Evolutionary conservation across 2,888 invertebrate genomes (phyloP).

Genomic region (Cephus pulcher): DNA sequence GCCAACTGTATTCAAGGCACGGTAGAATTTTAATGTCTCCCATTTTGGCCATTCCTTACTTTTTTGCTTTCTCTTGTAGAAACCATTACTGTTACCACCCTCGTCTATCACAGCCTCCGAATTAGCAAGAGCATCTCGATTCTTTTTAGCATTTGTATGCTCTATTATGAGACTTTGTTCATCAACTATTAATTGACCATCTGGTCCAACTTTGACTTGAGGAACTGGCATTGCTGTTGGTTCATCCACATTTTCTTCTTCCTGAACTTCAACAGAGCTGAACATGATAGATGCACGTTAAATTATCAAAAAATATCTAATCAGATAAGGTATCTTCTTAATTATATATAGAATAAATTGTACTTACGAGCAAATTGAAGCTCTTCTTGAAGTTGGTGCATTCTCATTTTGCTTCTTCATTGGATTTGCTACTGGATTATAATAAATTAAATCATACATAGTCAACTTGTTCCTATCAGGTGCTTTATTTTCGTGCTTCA

Average conservation of each 20-base stretch:
- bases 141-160: constrained; percentile 74
- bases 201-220: constrained; percentile 86
- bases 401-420: constrained; percentile 67
- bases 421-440: constrained; percentile 85
- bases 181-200: constrained; percentile 87
- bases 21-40: constrained; percentile 92
- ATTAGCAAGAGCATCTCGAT: constrained; percentile 74
- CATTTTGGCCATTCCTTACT: constrained; percentile 80
- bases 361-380: constrained; percentile 50
- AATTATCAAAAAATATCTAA: constrained; percentile 1
- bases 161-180: constrained; percentile 87
- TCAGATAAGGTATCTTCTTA: neutral
- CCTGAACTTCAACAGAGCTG: constrained; percentile 34
- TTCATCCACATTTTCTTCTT: constrained; percentile 59
- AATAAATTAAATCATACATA: constrained; percentile 93
- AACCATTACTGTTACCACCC: constrained; percentile 70
- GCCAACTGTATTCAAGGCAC: constrained; percentile 88
- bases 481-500: constrained; percentile 68
- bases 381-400: constrained; percentile 23
- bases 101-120: constrained; percentile 77
- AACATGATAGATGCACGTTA: constrained; percentile 18
- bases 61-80: constrained; percentile 76
- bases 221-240: constrained; percentile 76
- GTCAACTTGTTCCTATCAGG: constrained; percentile 79
- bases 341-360: constrained; percentile 12